A percentile compares a stretch with the other conserved stretches of the same genome.
phyloP scores from a whole-genome alignment of 2,797 vertebrate species.

The Melopsittacus undulatus region DNA sequence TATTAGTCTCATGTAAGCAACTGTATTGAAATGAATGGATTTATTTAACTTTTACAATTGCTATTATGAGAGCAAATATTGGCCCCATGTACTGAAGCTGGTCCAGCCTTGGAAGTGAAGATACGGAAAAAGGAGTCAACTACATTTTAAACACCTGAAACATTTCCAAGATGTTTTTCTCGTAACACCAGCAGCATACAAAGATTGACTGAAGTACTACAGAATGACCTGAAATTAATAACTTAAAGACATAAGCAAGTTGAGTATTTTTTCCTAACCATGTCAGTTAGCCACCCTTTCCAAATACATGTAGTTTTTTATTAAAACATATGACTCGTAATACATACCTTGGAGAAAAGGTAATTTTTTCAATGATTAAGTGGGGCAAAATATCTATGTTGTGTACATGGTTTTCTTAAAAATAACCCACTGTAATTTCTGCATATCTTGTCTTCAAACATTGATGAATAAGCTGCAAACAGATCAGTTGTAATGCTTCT shows the following conservation, averaged over 20 bases:
- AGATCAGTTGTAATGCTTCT: not conserved
- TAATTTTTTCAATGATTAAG: not conserved
- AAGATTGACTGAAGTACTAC: not conserved
- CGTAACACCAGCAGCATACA: not conserved
- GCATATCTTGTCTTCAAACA: not conserved
- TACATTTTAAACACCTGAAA: not conserved
- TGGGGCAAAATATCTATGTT: not conserved
- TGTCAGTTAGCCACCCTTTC: not conserved
- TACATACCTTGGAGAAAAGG: not conserved
- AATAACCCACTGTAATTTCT: not conserved
- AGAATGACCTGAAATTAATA: not conserved
- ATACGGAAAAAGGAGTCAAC: not conserved
- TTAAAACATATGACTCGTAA: not conserved
- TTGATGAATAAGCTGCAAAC: not conserved
- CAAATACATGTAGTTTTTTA: not conserved
- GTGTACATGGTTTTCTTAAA: not conserved
- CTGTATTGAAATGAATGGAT: not conserved
- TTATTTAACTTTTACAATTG: not conserved
- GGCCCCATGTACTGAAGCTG: not conserved
- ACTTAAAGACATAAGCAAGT: not conserved
- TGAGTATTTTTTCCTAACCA: not conserved
- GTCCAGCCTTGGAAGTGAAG: not conserved
- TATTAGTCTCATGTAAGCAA: not conserved
- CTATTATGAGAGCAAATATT: not conserved
- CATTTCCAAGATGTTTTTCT: not conserved